A percentile compares a stretch with the other conserved stretches of the same genome.
Evolutionary conservation across 2,888 invertebrate species (phyloP).

Genomic region (Phymatocera aterrima): DNA sequence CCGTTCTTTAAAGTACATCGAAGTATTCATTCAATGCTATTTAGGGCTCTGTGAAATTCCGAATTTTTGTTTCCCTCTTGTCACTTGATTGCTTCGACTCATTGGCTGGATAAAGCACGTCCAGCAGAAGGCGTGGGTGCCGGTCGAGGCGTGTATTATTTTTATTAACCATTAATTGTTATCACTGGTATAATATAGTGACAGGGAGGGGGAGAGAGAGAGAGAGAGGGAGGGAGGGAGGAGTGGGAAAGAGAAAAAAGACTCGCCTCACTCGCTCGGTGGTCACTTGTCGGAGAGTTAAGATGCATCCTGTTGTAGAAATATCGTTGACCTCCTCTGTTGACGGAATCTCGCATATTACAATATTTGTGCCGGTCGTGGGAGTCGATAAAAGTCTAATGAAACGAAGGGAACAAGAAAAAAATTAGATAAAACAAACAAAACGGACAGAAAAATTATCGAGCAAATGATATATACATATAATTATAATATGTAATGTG

Average conservation of each 20-base stretch:
- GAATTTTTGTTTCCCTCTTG: background rate
- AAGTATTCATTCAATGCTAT: background rate
- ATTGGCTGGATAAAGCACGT: background rate
- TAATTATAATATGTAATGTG: too few relatives aligned
- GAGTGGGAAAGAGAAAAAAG: slow-evolving; percentile 7
- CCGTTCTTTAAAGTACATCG: background rate
- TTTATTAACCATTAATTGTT: slow-evolving; percentile 45
- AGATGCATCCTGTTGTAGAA: slow-evolving; percentile 44
- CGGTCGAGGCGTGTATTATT: slow-evolving; percentile 30
- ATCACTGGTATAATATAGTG: slow-evolving; percentile 17
- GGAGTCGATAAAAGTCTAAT: slow-evolving; percentile 12
- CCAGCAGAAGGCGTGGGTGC: slow-evolving; percentile 7
- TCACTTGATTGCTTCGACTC: background rate
- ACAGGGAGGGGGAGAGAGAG: background rate
- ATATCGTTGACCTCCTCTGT: slow-evolving; percentile 35
- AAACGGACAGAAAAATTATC: too few relatives aligned
- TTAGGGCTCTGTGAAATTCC: background rate
- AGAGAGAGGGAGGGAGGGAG: slow-evolving; percentile 26
- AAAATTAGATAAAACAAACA: background rate
- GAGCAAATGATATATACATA: too few relatives aligned
- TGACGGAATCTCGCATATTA: slow-evolving; percentile 6
- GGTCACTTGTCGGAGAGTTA: slow-evolving; percentile 28
- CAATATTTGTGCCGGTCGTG: background rate
- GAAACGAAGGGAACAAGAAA: background rate
- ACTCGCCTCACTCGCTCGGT: slow-evolving; percentile 5